phyloP scores from a whole-genome alignment of 2,113 vertebrate genomes.

The Toxostoma redivivum region DNA sequence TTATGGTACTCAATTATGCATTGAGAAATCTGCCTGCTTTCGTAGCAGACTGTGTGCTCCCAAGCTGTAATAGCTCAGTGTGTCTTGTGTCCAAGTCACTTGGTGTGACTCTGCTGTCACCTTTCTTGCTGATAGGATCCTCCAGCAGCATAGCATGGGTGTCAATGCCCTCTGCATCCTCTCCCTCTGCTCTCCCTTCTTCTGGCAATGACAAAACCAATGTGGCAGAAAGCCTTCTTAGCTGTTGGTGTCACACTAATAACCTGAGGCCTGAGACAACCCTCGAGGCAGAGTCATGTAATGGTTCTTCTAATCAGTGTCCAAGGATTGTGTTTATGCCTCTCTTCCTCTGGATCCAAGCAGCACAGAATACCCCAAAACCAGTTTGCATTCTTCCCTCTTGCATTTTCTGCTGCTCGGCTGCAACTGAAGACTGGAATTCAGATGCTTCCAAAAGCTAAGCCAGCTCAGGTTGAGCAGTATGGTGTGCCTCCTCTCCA shows the following conservation, averaged over 20 bases:
- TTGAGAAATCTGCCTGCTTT: neutral
- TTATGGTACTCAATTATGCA: constrained; percentile 20
- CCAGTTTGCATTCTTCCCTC: neutral
- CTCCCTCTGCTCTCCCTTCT: neutral
- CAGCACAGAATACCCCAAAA: neutral
- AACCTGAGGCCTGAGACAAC: neutral
- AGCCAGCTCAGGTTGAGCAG: neutral
- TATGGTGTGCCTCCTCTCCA: neutral
- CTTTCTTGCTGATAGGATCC: neutral
- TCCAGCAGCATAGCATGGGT: neutral
- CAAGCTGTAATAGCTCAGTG: neutral
- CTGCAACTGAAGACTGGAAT: neutral
- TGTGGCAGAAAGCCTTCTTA: neutral
- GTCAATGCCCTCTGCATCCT: neutral
- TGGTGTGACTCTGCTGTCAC: neutral
- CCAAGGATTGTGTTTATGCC: neutral
- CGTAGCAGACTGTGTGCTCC: fast-evolving
- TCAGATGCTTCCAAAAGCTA: neutral
- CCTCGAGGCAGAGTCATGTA: fast-evolving
- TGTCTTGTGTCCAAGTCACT: neutral
- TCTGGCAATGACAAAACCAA: neutral
- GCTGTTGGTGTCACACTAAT: neutral
- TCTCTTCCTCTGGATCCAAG: neutral
- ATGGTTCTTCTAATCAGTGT: neutral
- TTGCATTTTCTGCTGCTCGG: neutral